Evolutionary conservation across 2,888 invertebrate genomes (phyloP), one percentile per base, ranked within the genome.

Genomic region (Tineola bisselliella): DNA sequence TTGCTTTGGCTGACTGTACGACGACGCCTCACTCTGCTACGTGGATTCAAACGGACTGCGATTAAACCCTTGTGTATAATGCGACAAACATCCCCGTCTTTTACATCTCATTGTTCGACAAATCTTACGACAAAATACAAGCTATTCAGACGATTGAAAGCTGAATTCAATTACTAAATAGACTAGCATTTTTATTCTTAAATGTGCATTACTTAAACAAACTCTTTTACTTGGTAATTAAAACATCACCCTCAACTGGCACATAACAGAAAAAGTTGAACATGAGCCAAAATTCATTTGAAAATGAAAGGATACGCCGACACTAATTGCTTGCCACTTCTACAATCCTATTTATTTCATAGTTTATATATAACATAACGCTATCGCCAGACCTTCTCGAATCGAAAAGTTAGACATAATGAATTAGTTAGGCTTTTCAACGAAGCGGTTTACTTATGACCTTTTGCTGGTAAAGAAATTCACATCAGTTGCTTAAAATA

Each of bases 1-100:
- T 86, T 84, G 79, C 77, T 75, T 68, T 68, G 68, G 70, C 70
- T 73, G 68, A 33, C 31, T 31, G 58, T 58, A 58, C 19, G 18
- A 15, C 25, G 52, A 52, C 25, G 54, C 54, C 54, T 54, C 54
- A 48, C 48, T 48, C 54, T 25, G 33, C 58, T 58, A 19, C 56
- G 56, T 56, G 54, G 54, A 54, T 54, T 17, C 54, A 54, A 54
- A 54, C 54, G 54, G 54, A 54, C 54, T 48, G 25, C 54, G 54
- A 54, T 54, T 54, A 54, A 54, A 54, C 54, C 54, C 54, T 25
- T 54, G 54, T 54, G 54, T 54, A 54, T 54, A 54, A 54, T 18
- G 18, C 54, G 54, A 54, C 54, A 54, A 25, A 54, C 18, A 18
- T 25, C 54, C 25, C 25, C 52, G 52, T 17, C 52, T 52, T 54